Conservation (phyloP, 2,888 invertebrate species). For the Dermolepida albohirtum region DNA sequence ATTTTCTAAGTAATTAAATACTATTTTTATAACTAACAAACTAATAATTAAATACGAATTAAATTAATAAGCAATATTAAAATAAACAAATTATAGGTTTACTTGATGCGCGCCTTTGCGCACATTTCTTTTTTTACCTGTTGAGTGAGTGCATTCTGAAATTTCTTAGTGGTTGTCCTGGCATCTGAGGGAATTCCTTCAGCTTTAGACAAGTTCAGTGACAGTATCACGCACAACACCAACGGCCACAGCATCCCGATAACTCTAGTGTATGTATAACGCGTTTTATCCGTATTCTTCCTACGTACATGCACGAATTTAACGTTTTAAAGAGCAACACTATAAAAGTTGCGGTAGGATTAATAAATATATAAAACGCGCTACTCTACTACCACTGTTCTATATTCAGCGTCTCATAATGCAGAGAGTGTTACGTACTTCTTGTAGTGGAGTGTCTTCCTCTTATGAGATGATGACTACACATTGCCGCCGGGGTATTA, state of each 20-base stretch:
- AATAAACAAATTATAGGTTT: no score
- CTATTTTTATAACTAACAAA: no score
- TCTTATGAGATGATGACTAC: constrained; percentile 33
- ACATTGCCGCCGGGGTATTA: constrained; percentile 19
- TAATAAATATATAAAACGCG: constrained; percentile 15
- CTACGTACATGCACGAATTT: not conserved
- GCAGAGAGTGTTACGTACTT: constrained; percentile 27
- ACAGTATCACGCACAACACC: constrained; percentile 34
- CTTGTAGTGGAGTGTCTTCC: constrained; percentile 25
- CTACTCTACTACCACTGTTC: constrained; percentile 23
- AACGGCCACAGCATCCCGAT: constrained; percentile 18
- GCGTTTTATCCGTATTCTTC: no score
- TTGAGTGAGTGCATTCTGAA: constrained; percentile 43
- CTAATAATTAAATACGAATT: no score
- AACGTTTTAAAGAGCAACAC: constrained; percentile 31
- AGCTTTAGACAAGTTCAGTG: constrained; percentile 32
- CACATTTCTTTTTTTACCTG: constrained; percentile 38
- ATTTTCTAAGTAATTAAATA: no score
- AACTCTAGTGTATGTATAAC: not conserved
- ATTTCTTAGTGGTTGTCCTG: constrained; percentile 42
- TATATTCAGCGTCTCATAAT: constrained; percentile 25
- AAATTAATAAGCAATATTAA: no score
- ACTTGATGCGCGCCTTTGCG: not conserved
- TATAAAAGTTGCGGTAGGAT: constrained; percentile 45
- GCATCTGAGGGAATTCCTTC: constrained; percentile 37